Base-by-base conservation (phyloP, 2,797 vertebrate genomes). In the Poecilia velifera region DNA sequence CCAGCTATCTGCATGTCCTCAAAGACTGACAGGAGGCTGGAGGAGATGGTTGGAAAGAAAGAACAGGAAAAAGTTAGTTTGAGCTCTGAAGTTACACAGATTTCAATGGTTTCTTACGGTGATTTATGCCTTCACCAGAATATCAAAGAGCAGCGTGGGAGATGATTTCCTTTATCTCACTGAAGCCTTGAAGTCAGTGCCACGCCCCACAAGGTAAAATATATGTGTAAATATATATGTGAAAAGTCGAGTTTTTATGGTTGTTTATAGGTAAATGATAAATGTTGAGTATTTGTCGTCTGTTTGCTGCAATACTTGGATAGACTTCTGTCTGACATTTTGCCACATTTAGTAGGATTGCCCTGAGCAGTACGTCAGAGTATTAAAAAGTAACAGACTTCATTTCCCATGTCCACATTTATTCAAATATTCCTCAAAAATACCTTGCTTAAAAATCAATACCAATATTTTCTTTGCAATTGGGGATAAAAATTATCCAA, bases 1-100 rank as follows among this genome's bases (percentile, higher is more conserved):
- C 78, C 2, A 81, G 83, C 83, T 88, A 90, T 87, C 87, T 81
- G 83, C 81, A 81, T 86, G 78, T 86, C 85, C 85, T 90, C 79
- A 78, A 59, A 70, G 76, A 81, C 79, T 76, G 83, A 87, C 79
- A 82, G 72, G 73, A 91, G 85, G 79, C 71, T 83, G 66, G 79
- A 79, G 74, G 79, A 76, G 36, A 71, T 18, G 66, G 74, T 34
- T 59, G 74, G 45, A 84, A 10, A 49, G 31, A 79, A 18, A 13
- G 77, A 64, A 71, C 13, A 59, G 76, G 22, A 14, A 72, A 31
- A 31, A 55, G 43, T 51, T 34, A 72, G 25, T 78, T 73, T 5
- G 55, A 81, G 57, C 83, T 87, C 76, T 76, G 62, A 80, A 86
- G 83, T 83, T 51, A 70, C 13, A 55, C 18, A 34, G 49, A 51